These are phyloP conservation scores for Steinernema scapterisci DNA, from an alignment of 2,888 invertebrate species.

Conservation along the genomic window DNA sequence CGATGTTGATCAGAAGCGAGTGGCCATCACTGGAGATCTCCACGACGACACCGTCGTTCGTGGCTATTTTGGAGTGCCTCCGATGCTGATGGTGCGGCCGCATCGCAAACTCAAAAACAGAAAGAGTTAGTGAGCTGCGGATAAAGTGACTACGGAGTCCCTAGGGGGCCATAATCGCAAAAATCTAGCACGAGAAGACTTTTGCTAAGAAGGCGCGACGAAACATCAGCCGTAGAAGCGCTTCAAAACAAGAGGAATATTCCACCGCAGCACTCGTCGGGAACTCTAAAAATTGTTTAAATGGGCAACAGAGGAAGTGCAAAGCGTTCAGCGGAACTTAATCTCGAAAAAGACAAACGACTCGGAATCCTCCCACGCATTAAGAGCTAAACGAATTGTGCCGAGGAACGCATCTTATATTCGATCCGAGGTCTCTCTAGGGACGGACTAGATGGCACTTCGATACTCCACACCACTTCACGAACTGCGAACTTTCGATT, in stretches of 20 bases:
- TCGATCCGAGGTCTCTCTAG: neutral
- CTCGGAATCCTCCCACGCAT: constrained; percentile 19
- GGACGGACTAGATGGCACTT: neutral
- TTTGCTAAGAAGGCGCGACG: neutral
- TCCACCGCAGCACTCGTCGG: no score
- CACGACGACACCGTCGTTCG: constrained; percentile 18
- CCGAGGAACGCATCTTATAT: neutral
- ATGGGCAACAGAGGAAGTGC: neutral
- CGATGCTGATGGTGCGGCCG: constrained; percentile 16
- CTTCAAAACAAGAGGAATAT: neutral
- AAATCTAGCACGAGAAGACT: neutral
- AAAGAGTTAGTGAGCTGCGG: no score
- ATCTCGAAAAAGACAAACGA: constrained; percentile 12
- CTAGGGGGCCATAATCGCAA: neutral
- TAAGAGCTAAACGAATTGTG: constrained; percentile 1
- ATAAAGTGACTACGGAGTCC: neutral
- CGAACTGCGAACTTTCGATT: no score
- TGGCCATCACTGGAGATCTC: neutral
- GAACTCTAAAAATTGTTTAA: neutral
- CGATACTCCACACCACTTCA: neutral
- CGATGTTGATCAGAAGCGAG: constrained; percentile 44
- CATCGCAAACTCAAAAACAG: neutral
- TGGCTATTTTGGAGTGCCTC: constrained; percentile 16
- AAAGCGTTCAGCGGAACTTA: constrained; percentile 1
- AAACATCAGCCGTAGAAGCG: neutral